Conservation (phyloP, 1,140 invertebrate species). For the Muscidifurax raptorellus region DNA sequence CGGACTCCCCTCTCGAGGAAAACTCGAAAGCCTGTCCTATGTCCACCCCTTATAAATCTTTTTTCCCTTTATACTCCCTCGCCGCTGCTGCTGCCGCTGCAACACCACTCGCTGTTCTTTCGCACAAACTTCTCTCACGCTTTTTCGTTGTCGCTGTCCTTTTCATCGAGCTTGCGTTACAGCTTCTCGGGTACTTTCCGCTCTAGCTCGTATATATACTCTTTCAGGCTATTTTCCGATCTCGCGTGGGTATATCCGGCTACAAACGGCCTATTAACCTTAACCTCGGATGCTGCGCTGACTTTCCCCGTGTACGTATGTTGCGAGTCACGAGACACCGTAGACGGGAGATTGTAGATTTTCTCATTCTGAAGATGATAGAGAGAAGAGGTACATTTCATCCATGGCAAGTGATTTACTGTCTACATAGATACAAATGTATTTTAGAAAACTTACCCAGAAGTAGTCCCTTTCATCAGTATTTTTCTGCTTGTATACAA, state of each 20-base stretch:
- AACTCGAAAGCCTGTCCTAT: neutral
- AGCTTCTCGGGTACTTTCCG: neutral
- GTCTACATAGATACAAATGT: too few relatives aligned
- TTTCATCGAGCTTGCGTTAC: neutral
- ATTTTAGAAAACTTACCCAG: too few relatives aligned
- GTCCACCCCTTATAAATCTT: conserved; percentile 11
- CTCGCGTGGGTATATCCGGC: too few relatives aligned
- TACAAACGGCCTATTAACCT: conserved; percentile 32
- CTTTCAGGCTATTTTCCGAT: neutral
- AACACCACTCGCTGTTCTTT: neutral
- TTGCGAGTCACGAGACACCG: neutral
- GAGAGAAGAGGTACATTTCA: too few relatives aligned
- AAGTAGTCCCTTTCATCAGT: too few relatives aligned
- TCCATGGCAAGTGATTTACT: too few relatives aligned
- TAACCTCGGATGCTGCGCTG: conserved; percentile 1
- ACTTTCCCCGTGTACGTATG: neutral
- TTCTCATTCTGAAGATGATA: too few relatives aligned
- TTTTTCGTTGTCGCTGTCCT: neutral
- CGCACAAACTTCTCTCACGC: neutral
- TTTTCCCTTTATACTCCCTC: conserved; percentile 19
- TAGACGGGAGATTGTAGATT: neutral
- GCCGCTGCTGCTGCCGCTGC: neutral
- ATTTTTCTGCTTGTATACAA: too few relatives aligned
- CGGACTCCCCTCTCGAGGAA: neutral
- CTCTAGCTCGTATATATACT: neutral